phyloP scores from a whole-genome alignment of 2,113 vertebrate species.

The Thamnophis sirtalis region DNA sequence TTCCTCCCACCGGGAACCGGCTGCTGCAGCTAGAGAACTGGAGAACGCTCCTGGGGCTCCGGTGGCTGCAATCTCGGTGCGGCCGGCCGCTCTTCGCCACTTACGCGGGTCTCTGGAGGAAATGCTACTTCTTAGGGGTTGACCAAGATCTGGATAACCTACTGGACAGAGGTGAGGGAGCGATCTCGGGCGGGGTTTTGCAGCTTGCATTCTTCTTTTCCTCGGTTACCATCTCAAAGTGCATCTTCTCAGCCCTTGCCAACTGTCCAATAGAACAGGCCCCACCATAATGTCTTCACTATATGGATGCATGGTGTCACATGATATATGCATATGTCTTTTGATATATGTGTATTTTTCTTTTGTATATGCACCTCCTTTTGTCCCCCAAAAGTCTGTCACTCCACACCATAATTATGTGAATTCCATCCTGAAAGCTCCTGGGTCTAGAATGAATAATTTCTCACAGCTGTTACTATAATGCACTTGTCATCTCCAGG shows the following conservation, averaged over 20 bases:
- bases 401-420: not conserved
- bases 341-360: not conserved
- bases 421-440: not conserved
- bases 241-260: not conserved
- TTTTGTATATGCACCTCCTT: not conserved
- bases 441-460: not conserved
- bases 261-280: not conserved
- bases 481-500: not conserved
- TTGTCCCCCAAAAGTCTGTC: not conserved
- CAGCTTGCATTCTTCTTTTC: not conserved
- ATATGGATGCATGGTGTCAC: not conserved
- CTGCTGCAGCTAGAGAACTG: constrained; percentile 80
- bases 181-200: not conserved
- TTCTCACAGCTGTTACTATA: not conserved
- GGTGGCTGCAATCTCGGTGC: constrained; percentile 84
- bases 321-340: not conserved
- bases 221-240: not conserved
- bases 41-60: constrained; percentile 81
- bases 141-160: constrained; percentile 83
- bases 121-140: constrained; percentile 78
- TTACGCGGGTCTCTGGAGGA: constrained; percentile 83
- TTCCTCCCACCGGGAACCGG: constrained; percentile 56
- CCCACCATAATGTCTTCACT: too few relatives aligned
- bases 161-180: constrained; percentile 71
- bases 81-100: constrained; percentile 81